Evolutionary conservation across 2,797 vertebrate genomes (phyloP), one percentile per base, ranked within the genome.

Genomic region (Arnoldichthys spilopterus): DNA sequence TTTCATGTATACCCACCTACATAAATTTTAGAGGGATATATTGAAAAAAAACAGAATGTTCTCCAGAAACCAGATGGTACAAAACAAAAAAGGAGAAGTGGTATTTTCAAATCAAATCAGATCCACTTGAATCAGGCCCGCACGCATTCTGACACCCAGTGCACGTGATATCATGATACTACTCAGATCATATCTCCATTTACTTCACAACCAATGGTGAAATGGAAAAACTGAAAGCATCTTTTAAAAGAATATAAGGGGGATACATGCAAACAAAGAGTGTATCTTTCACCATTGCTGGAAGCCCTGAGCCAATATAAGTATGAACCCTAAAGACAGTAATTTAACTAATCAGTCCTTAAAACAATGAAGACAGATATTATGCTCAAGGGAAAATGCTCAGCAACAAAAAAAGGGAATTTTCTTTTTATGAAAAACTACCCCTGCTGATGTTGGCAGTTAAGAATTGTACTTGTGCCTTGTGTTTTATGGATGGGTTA

Each of bases 21-120:
- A n/a, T 1, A 45, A 11, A 40, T 40, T 28, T 59, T 18, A 30
- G 26, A 61, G 16, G 59, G 30, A 18, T 20, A 61, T 18, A 7
- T 28, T 20, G 28, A 62, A 62, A 63, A n/a, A 22, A 37, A 24
- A 62, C 28, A 13, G 63, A 66, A 66, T 9, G 32, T 40, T 64
- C 30, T 73, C 28, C 62, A 47, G 26, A 78, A 78, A 78, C 49
- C 59, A n/a, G 62, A 51, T 68, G 45, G 45, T 18, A 67, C 63
- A 74, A 79, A 79, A 34, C 40, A 13, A 40, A 74, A 68, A 79
- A 79, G 77, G 64, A 72, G 77, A 79, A 79, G 77, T 68, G 30
- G 32, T 16, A 45, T 62, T 79, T 79, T 79, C 77, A 79, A 59
- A 72, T 68, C 77, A 58, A 73, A 68, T 74, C 62, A 61, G 28